Conservation (phyloP, 1,140 invertebrate species). For the Drosophila murphyi region DNA sequence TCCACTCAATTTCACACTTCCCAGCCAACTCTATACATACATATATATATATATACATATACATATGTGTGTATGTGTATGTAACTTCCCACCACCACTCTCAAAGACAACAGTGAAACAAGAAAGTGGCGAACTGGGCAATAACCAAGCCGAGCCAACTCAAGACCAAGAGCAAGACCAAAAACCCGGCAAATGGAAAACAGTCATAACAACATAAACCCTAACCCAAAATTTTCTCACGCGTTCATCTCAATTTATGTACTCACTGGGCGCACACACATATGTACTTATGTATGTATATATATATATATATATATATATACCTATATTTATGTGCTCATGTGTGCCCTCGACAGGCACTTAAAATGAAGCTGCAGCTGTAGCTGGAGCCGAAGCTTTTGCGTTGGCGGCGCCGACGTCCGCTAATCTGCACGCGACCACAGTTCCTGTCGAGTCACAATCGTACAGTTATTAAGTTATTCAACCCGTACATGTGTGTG, state of each 20-base stretch:
- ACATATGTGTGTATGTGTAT: constrained; percentile 5
- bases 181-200: constrained; percentile 33
- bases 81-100: constrained; percentile 42
- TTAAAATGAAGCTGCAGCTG: not conserved
- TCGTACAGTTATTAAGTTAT: constrained; percentile 18
- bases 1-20: constrained; percentile 64
- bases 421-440: constrained; percentile 59
- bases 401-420: constrained; percentile 41
- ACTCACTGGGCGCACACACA: constrained; percentile 36
- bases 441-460: constrained; percentile 31
- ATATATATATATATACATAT: not conserved
- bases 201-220: constrained; percentile 55
- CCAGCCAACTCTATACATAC: constrained; percentile 25
- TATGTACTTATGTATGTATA: not conserved
- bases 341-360: constrained; percentile 1
- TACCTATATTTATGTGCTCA: constrained; percentile 30
- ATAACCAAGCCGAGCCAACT: constrained; percentile 30
- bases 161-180: constrained; percentile 38
- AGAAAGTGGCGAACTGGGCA: constrained; percentile 58
- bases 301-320: constrained; percentile 14
- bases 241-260: constrained; percentile 72
- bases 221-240: constrained; percentile 70
- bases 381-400: constrained; percentile 4
- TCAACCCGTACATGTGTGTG: constrained; percentile 18
- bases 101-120: constrained; percentile 32